Conservation (phyloP, 2,113 vertebrate genomes). For the Zapornia atra region DNA sequence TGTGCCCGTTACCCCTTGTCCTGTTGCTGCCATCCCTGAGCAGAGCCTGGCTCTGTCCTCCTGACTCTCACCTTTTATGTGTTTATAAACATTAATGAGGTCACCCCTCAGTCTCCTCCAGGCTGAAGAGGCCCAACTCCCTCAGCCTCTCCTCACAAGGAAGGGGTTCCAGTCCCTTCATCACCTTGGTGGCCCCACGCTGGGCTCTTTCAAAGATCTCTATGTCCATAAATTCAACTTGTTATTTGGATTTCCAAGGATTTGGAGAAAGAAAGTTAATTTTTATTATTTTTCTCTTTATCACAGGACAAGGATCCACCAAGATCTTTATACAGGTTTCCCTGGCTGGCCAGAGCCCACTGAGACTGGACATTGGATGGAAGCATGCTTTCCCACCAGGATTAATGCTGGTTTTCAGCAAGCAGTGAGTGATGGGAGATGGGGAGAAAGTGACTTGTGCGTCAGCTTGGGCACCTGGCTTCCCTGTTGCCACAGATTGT, state of each 20-base stretch:
- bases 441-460: fast-evolving
- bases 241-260: fast-evolving
- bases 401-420: fast-evolving
- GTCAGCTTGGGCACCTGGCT: neutral
- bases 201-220: too few relatives aligned
- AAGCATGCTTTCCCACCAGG: neutral
- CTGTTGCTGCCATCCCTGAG: too few relatives aligned
- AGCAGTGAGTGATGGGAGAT: neutral
- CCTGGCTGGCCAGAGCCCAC: neutral
- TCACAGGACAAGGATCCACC: neutral
- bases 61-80: too few relatives aligned
- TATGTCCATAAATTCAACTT: neutral
- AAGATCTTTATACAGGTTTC: fast-evolving
- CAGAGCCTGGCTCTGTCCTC: too few relatives aligned
- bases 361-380: fast-evolving
- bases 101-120: too few relatives aligned
- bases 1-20: too few relatives aligned
- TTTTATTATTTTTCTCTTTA: neutral
- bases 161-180: too few relatives aligned
- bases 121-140: too few relatives aligned
- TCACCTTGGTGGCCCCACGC: too few relatives aligned
- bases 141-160: too few relatives aligned
- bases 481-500: fast-evolving
- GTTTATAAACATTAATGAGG: too few relatives aligned
- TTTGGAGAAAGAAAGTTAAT: fast-evolving